phyloP scores from a whole-genome alignment of 2,797 vertebrate genomes.

The Mus minutoides region DNA sequence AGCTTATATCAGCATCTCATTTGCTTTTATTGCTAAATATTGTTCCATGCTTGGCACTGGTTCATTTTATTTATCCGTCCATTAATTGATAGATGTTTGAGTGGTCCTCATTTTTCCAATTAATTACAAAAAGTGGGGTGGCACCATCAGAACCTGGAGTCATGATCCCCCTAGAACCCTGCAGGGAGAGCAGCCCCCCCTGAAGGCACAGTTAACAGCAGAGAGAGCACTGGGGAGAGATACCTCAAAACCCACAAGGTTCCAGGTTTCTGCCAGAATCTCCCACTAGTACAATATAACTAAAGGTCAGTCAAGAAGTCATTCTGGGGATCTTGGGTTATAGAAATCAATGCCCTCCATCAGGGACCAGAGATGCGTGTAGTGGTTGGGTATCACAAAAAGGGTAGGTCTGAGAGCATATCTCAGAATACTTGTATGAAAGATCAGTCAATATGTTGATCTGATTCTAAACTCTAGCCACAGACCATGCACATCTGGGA shows the following conservation, averaged over 20 bases:
- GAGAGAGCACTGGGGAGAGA: background rate
- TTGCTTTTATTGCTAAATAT: constrained; percentile 1
- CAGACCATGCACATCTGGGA: background rate
- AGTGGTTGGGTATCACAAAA: background rate
- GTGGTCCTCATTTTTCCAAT: background rate
- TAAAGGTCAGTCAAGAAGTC: background rate
- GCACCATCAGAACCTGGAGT: background rate
- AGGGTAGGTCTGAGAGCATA: background rate
- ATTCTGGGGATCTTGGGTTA: fast-evolving
- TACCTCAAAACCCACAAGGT: background rate
- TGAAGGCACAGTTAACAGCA: background rate
- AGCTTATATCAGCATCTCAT: background rate
- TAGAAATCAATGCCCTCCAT: background rate
- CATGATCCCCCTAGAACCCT: background rate
- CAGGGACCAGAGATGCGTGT: background rate
- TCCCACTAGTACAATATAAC: background rate
- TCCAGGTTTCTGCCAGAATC: too few relatives aligned
- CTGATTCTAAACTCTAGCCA: background rate
- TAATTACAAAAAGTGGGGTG: background rate
- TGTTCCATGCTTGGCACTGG: background rate
- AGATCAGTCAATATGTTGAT: background rate
- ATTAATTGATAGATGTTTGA: background rate
- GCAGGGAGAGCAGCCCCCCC: background rate
- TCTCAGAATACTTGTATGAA: background rate
- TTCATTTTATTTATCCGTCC: constrained; percentile 1